These are phyloP conservation scores for Anseranas semipalmata DNA, from an alignment of 2,113 vertebrate genomes.

Conservation along the genomic window DNA sequence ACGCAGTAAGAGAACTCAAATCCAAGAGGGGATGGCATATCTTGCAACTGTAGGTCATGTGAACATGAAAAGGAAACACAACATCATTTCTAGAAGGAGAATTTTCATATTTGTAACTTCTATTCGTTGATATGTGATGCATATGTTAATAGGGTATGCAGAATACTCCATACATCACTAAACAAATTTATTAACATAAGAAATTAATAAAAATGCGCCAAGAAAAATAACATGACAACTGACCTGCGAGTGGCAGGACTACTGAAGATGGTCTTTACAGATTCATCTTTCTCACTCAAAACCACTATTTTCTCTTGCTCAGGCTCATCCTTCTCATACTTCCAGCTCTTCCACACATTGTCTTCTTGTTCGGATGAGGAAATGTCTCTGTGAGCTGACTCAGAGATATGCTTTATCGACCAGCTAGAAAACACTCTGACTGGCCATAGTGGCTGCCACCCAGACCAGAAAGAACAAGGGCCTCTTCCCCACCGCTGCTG, in stretches of 20 bases:
- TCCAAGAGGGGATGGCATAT: not conserved
- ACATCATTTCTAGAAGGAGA: not conserved
- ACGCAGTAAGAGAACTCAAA: not conserved
- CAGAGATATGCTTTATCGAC: rapidly evolving
- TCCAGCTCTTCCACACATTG: not conserved
- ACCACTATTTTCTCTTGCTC: not conserved
- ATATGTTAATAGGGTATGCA: not conserved
- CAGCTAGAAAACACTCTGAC: not conserved
- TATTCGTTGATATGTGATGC: not conserved
- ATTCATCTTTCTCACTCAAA: not conserved
- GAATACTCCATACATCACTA: not conserved
- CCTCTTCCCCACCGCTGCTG: not conserved
- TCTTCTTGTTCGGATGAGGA: not conserved
- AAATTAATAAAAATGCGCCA: not conserved
- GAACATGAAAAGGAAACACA: not conserved
- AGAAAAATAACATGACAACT: not conserved
- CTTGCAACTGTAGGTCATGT: not conserved
- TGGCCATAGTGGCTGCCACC: rapidly evolving
- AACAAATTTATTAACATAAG: not conserved
- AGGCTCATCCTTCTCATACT: not conserved
- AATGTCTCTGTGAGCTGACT: not conserved
- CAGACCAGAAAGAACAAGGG: not conserved
- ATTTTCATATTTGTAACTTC: not conserved
- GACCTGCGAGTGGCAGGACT: not conserved
- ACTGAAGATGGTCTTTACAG: not conserved